Evolutionary conservation across 23 tunicate genomes (phyloP).

Genomic region (Halocynthia aurantium): DNA sequence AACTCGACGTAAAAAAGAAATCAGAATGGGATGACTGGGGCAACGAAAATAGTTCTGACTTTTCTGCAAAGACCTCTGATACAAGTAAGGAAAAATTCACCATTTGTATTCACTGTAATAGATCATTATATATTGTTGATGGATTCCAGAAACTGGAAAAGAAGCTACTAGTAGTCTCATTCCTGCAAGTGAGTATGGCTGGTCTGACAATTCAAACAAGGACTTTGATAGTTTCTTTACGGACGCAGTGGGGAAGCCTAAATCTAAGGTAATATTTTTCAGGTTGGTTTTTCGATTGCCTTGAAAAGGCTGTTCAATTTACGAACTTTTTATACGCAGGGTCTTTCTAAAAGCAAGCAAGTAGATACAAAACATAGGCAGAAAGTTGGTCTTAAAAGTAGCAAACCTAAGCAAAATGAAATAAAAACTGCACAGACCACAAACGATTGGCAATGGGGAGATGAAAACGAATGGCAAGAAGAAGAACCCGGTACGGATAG

Average conservation of each 20-base stretch:
- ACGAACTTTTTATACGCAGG: neutral
- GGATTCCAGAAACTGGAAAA: slow-evolving; percentile 7
- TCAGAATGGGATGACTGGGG: slow-evolving; percentile 52
- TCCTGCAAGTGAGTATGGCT: slow-evolving; percentile 67
- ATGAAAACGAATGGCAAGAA: neutral
- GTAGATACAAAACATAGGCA: too few relatives aligned
- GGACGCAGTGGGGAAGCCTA: slow-evolving; percentile 50
- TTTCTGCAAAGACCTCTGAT: slow-evolving; percentile 7
- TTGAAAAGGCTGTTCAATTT: neutral
- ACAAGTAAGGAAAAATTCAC: neutral
- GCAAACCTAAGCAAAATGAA: neutral
- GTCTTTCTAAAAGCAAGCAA: neutral
- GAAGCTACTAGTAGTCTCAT: neutral
- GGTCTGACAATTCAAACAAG: slow-evolving; percentile 41
- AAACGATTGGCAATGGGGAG: slow-evolving; percentile 3
- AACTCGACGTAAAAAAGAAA: neutral
- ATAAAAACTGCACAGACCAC: neutral
- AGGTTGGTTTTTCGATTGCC: neutral
- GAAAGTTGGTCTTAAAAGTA: neutral
- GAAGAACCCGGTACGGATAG: slow-evolving; percentile 1
- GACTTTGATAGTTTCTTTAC: slow-evolving; percentile 54
- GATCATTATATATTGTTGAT: neutral
- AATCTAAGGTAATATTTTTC: slow-evolving; percentile 26
- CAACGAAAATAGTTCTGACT: neutral
- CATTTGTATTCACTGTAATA: too few relatives aligned